These are phyloP conservation scores for Indicator indicator DNA, from an alignment of 2,113 vertebrate genomes.

Conservation along the genomic window DNA sequence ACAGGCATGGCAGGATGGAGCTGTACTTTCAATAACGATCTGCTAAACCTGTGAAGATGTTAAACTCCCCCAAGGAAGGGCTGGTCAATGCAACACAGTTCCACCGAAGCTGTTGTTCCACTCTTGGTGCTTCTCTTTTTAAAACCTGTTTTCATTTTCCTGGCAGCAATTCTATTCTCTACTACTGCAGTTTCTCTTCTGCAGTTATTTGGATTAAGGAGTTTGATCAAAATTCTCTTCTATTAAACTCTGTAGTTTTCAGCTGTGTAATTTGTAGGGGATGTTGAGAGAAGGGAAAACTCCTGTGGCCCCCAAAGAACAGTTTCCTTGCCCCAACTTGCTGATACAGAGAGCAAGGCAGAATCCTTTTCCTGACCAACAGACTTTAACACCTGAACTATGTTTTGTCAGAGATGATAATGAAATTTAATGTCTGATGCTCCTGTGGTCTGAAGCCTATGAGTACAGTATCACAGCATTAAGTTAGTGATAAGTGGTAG, in stretches of 20 bases:
- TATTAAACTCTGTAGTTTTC: neutral
- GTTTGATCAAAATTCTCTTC: slow-evolving; percentile 22
- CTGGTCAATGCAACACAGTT: neutral
- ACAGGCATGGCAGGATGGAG: neutral
- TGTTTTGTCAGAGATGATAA: neutral
- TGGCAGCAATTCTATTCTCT: neutral
- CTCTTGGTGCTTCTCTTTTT: neutral
- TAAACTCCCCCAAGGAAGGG: neutral
- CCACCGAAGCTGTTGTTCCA: neutral
- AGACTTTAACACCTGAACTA: neutral
- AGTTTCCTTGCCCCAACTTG: neutral
- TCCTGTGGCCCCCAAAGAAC: neutral
- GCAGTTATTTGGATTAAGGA: neutral
- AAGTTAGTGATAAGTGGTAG: neutral
- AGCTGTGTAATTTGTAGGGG: neutral
- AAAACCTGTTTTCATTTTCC: slow-evolving; percentile 32
- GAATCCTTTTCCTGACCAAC: neutral
- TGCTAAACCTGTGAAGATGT: neutral
- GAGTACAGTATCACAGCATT: neutral
- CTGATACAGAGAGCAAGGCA: neutral
- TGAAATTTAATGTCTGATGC: neutral
- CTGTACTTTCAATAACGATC: slow-evolving; percentile 20
- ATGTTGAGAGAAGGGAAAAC: neutral
- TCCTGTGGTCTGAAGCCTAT: neutral
- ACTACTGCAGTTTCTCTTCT: slow-evolving; percentile 27